Conservation (phyloP, 2,797 vertebrate genomes). For the Vespertilio murinus region DNA sequence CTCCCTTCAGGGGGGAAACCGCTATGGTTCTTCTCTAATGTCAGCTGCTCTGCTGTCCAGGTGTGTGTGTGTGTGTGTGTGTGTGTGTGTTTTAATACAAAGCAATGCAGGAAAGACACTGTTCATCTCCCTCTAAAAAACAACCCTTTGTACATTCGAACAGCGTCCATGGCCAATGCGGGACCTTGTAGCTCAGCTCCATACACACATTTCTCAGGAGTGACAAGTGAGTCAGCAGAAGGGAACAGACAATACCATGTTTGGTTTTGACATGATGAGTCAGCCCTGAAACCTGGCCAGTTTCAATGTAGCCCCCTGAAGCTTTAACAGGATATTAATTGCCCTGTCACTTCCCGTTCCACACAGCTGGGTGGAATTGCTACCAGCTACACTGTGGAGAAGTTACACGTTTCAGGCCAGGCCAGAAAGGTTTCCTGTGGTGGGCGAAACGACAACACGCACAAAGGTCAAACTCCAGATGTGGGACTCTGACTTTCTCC, state of each 20-base stretch:
- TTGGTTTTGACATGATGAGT: constrained; percentile 59
- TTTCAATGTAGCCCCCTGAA: constrained; percentile 59
- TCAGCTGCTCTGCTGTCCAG: background rate
- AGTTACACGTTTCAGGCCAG: constrained; percentile 62
- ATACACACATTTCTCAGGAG: background rate
- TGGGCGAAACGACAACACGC: constrained; percentile 70
- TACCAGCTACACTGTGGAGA: constrained; percentile 69
- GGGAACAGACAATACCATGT: background rate
- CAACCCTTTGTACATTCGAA: background rate
- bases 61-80: background rate
- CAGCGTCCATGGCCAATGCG: background rate
- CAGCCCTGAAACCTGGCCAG: constrained; percentile 57
- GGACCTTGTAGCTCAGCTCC: background rate
- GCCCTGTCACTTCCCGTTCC: constrained; percentile 66
- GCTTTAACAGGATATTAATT: constrained; percentile 75
- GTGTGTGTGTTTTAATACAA: background rate
- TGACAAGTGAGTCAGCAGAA: constrained; percentile 67
- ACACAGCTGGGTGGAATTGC: constrained; percentile 76
- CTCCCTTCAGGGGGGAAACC: background rate
- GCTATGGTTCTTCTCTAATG: background rate
- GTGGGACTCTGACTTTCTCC: constrained; percentile 64
- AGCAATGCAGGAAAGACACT: background rate
- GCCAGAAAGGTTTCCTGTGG: constrained; percentile 73
- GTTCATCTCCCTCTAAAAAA: background rate
- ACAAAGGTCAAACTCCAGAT: constrained; percentile 74